Evolutionary conservation across 2,888 invertebrate genomes (phyloP), one percentile per base, ranked within the genome.

Genomic region (Deladenus siricidicola): DNA sequence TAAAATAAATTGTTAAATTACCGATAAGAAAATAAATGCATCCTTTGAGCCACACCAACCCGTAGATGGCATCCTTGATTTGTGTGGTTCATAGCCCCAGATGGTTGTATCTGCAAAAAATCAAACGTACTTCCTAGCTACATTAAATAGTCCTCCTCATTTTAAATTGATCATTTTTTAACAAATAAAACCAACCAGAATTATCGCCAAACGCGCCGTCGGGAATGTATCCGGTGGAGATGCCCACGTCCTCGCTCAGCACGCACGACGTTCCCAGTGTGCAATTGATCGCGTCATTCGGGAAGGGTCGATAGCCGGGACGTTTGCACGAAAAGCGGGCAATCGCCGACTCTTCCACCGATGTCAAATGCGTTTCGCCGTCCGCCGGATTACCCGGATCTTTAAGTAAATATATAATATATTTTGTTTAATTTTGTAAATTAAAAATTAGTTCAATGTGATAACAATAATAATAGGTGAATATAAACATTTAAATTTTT

Each of bases 381-480:
- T 93, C 93, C 63, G 89, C 88, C 0, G 93, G 93, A 74, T 90
- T 85, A 1, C 92, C 90, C 0, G 93, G 93, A 81, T 94, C 93
- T 80, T 80, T 93, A 93, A 1, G 93, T 92, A 2, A 93, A 30
- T 55, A 14, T 24, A n/a, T 19, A 44, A 23, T 48, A 42, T 2
- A 19, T 48, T 21, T 24, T 21, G 14, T 48, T 24, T 21, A 48
- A 48, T 48, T 48, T 10, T 24, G 4, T 21, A 44, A 44, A 21
- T 75, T n/a, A n/a, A n/a, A n/a, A n/a, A n/a, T n/a, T n/a, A n/a
- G n/a, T n/a, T n/a, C n/a, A n/a, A n/a, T n/a, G n/a, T n/a, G n/a
- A n/a, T n/a, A n/a, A n/a, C n/a, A n/a, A n/a, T n/a, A n/a, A n/a
- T n/a, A n/a, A n/a, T n/a, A n/a, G n/a, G n/a, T 76, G 58, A 45